phyloP scores from a whole-genome alignment of 2,797 vertebrate genomes.

The Tokudaia tokunoshimensis region DNA sequence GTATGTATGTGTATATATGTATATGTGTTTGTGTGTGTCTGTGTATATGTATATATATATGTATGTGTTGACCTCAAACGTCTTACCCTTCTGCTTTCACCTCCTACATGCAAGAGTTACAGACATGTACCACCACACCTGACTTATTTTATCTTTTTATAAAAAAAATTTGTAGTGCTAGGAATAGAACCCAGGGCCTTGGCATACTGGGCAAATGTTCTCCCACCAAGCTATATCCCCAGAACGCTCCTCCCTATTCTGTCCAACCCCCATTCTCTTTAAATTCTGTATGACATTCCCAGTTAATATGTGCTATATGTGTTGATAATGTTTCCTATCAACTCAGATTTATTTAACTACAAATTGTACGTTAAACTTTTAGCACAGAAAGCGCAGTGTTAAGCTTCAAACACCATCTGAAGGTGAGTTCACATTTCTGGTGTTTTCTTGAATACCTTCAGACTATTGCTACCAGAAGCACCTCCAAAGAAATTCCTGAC shows the following conservation, averaged over 20 bases:
- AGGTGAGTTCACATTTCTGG: background rate
- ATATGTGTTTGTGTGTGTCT: fast-evolving
- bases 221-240: background rate
- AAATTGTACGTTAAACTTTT: background rate
- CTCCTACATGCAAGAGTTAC: background rate
- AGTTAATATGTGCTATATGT: background rate
- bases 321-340: background rate
- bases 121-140: background rate
- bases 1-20: background rate
- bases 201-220: background rate
- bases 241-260: background rate
- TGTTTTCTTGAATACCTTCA: conserved; percentile 80
- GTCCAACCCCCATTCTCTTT: background rate
- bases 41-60: too few species aligned
- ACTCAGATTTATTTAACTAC: background rate
- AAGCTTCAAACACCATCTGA: background rate
- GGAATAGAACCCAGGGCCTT: background rate
- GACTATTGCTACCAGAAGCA: conserved; percentile 95
- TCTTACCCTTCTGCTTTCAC: background rate
- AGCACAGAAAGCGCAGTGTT: background rate
- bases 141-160: background rate
- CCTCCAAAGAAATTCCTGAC: conserved; percentile 98
- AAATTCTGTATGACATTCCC: background rate
- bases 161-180: background rate
- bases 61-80: background rate